Percentiles rank a stretch among this genome's conserved stretches.
Conservation (phyloP, 2,113 vertebrate genomes). For the Chaetorhynchus papuensis region DNA sequence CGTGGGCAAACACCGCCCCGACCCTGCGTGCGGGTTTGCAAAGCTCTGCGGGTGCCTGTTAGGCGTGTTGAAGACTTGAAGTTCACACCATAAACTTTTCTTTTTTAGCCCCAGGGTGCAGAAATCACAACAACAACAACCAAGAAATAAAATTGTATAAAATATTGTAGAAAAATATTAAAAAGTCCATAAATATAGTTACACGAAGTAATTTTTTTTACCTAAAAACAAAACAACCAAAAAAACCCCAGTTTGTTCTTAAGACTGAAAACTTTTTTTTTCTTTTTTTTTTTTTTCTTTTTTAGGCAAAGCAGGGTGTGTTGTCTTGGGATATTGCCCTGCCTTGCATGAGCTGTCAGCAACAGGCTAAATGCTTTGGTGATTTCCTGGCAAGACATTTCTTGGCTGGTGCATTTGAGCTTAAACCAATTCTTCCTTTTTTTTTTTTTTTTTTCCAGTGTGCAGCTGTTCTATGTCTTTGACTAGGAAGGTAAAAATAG, state of each 20-base stretch:
- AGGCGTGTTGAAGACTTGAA: too few relatives aligned
- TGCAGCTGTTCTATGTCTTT: neutral
- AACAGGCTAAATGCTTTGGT: neutral
- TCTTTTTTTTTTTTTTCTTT: neutral
- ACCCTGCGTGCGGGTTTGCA: neutral
- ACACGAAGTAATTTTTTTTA: too few relatives aligned
- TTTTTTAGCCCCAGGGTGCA: neutral
- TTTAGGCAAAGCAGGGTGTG: neutral
- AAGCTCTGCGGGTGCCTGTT: neutral
- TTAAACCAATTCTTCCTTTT: neutral
- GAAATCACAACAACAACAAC: neutral
- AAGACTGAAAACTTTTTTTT: neutral
- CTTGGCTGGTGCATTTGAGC: neutral
- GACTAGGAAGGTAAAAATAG: neutral
- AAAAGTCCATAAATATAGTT: neutral
- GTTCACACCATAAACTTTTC: neutral
- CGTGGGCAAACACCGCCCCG: neutral
- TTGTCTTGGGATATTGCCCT: neutral
- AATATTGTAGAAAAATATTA: neutral
- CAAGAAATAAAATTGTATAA: neutral
- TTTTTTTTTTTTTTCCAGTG: neutral
- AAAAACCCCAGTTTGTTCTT: neutral
- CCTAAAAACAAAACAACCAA: too few relatives aligned
- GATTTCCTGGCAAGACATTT: slow-evolving; percentile 11
- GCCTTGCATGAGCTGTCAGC: neutral